Percentiles rank a stretch among this genome's conserved stretches.
phyloP scores from a whole-genome alignment of 2,797 vertebrate genomes.

The Cynopterus sphinx region DNA sequence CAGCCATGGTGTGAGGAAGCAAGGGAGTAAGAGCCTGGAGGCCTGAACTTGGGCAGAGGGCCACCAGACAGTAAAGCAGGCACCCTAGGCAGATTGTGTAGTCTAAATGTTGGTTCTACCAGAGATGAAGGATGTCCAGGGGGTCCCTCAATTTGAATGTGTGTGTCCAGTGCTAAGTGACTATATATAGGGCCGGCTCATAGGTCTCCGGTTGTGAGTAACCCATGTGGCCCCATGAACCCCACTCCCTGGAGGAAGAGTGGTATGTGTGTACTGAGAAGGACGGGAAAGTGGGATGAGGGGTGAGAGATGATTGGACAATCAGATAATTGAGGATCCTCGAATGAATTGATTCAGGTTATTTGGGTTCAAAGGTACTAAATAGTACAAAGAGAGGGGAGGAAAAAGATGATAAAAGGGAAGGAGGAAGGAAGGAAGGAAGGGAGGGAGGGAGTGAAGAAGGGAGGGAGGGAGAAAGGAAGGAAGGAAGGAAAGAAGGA shows the following conservation, averaged over 20 bases:
- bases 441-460: rapidly evolving
- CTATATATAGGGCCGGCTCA: background rate
- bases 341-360: background rate
- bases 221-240: rapidly evolving
- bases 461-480: too few species aligned
- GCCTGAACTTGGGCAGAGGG: background rate
- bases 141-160: too few species aligned
- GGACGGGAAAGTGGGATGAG: background rate
- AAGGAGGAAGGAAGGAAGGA: too few species aligned
- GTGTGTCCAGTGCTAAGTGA: background rate
- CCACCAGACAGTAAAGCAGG: background rate
- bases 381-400: background rate
- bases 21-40: background rate
- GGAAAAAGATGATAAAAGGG: too few species aligned
- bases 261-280: rapidly evolving
- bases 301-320: rapidly evolving
- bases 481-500: background rate
- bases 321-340: background rate
- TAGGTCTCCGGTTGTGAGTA: background rate
- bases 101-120: background rate
- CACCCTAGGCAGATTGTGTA: rapidly evolving
- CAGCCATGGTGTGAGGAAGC: too few species aligned
- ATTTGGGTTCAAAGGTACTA: background rate
- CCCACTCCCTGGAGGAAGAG: rapidly evolving
- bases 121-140: background rate